These are phyloP conservation scores for Meloe dianella DNA, from an alignment of 2,888 invertebrate genomes.

Conservation along the genomic window DNA sequence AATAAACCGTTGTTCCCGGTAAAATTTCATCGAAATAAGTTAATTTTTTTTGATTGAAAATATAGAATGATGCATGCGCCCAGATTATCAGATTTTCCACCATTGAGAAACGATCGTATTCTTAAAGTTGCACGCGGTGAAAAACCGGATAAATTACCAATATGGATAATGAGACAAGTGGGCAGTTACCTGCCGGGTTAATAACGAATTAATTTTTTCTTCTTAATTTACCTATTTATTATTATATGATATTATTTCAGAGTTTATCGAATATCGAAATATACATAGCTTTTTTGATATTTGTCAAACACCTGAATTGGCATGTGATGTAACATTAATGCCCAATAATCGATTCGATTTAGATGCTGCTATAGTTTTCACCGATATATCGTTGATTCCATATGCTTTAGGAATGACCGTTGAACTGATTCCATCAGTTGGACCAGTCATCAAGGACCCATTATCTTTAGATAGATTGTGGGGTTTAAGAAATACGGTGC, in stretches of 20 bases:
- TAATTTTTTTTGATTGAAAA: too few species aligned
- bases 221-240: constrained; percentile 13
- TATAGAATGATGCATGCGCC: too few species aligned
- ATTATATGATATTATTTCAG: constrained; percentile 53
- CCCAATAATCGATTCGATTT: constrained; percentile 83
- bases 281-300: constrained; percentile 91
- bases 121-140: constrained; percentile 86
- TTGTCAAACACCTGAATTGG: constrained; percentile 87
- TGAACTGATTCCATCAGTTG: constrained; percentile 91
- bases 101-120: constrained; percentile 85
- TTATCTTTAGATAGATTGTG: constrained; percentile 68
- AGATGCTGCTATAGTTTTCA: constrained; percentile 98
- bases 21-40: too few species aligned
- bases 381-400: constrained; percentile 95
- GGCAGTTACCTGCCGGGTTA: constrained; percentile 88
- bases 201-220: neutral
- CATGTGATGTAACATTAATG: constrained; percentile 93
- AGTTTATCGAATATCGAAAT: constrained; percentile 78
- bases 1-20: too few species aligned
- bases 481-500: constrained; percentile 72
- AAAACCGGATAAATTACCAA: constrained; percentile 83
- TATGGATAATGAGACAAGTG: constrained; percentile 99
- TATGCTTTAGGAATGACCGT: constrained; percentile 92
- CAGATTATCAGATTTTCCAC: constrained; percentile 73
- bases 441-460: constrained; percentile 89